phyloP scores from a whole-genome alignment of 2,888 invertebrate species.

The Coleophora deauratella region DNA sequence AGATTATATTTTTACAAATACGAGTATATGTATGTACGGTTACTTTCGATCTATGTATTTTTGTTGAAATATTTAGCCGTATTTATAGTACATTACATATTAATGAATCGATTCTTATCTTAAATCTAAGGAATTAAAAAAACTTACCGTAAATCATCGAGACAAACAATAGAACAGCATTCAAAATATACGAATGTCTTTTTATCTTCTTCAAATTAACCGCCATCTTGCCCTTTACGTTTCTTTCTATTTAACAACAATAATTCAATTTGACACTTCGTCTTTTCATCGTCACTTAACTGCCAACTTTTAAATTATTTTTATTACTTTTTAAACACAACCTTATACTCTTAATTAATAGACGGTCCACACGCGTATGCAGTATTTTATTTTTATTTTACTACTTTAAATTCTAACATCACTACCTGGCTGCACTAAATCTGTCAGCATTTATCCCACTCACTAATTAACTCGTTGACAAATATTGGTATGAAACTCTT shows the following conservation, averaged over 20 bases:
- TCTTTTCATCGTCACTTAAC: slow-evolving; percentile 51
- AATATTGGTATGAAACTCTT: slow-evolving; percentile 55
- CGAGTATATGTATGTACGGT: too few species aligned
- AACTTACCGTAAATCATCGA: slow-evolving; percentile 67
- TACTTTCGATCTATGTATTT: too few species aligned
- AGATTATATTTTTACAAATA: too few species aligned
- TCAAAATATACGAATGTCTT: slow-evolving; percentile 56
- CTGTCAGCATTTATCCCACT: slow-evolving; percentile 53
- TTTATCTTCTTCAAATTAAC: slow-evolving; percentile 48
- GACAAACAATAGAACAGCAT: slow-evolving; percentile 54
- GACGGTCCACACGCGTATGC: slow-evolving; percentile 31
- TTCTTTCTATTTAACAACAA: slow-evolving; percentile 21
- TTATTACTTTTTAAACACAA: slow-evolving; percentile 21
- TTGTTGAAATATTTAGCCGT: too few species aligned
- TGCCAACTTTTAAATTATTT: slow-evolving; percentile 28
- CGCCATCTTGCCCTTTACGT: slow-evolving; percentile 45
- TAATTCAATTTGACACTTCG: slow-evolving; percentile 50
- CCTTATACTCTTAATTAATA: slow-evolving; percentile 28
- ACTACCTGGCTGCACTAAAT: slow-evolving; percentile 46
- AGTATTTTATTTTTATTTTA: slow-evolving; percentile 38
- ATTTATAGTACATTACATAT: too few species aligned
- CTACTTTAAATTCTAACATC: slow-evolving; percentile 37
- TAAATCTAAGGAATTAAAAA: too few species aligned
- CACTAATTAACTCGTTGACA: slow-evolving; percentile 61
- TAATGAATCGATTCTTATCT: too few species aligned